phyloP scores from a whole-genome alignment of 2,797 vertebrate species.

The Peromyscus aztecus region DNA sequence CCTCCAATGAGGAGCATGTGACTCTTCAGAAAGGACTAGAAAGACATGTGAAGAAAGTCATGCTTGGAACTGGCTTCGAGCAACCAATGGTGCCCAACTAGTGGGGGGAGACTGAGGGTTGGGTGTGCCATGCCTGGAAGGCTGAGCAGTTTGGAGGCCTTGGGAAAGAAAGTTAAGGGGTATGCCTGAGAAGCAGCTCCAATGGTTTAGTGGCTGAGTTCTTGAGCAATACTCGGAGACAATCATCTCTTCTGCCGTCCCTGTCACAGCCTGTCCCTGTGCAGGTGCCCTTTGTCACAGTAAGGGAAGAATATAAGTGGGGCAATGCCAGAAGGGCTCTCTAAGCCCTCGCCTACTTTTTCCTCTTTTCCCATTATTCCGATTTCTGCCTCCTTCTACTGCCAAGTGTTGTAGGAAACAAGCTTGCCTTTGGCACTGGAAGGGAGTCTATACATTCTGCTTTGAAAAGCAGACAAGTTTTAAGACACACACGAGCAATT shows the following conservation, averaged over 20 bases:
- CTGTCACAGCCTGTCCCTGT: accelerated
- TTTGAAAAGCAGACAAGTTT: background rate
- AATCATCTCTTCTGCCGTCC: background rate
- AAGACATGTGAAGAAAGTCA: background rate
- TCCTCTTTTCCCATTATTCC: background rate
- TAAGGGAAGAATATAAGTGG: background rate
- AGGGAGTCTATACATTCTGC: background rate
- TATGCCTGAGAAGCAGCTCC: background rate
- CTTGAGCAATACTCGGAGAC: background rate
- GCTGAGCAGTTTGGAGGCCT: background rate
- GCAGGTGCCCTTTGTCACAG: background rate
- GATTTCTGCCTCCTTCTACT: background rate
- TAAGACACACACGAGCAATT: background rate
- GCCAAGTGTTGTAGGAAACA: background rate
- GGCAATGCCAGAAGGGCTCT: background rate
- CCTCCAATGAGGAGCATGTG: background rate
- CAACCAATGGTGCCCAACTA: background rate
- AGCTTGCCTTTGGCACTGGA: background rate
- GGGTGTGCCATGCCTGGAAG: background rate
- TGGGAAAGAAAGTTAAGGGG: background rate
- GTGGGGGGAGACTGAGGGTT: background rate
- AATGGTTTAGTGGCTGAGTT: background rate
- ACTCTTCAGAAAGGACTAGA: background rate
- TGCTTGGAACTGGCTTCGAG: background rate
- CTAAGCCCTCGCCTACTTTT: background rate